Evolutionary conservation across 2,797 vertebrate species (phyloP).

Genomic region (Megaceryle alcyon): DNA sequence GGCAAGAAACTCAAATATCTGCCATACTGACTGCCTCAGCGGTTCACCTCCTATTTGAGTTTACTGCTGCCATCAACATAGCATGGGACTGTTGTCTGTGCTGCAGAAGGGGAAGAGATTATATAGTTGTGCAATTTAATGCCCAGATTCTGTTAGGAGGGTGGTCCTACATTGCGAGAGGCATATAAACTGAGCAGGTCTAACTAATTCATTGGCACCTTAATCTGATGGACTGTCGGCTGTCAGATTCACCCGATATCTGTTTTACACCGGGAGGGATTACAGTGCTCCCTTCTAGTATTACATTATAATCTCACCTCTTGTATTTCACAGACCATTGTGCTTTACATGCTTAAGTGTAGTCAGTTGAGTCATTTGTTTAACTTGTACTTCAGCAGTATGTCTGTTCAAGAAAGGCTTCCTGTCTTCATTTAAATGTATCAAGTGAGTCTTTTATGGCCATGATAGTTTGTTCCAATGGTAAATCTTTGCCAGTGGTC

Average conservation of each 20-base stretch:
- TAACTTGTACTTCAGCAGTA: background rate
- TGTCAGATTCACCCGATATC: background rate
- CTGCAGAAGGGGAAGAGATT: background rate
- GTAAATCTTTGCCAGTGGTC: background rate
- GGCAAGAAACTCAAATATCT: slow-evolving; percentile 25
- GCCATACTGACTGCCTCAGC: background rate
- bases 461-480: background rate
- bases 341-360: background rate
- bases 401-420: background rate
- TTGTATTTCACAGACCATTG: background rate
- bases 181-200: background rate
- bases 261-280: background rate
- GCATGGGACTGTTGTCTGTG: background rate
- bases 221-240: background rate
- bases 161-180: background rate
- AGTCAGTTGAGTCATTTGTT: background rate
- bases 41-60: background rate
- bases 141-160: background rate
- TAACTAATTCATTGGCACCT: background rate
- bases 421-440: background rate
- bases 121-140: background rate
- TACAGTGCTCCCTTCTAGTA: background rate
- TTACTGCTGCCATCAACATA: background rate
- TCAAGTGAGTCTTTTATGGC: background rate
- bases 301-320: background rate